Base-by-base conservation (phyloP, 1,140 invertebrate genomes). In the Acromyrmex charruanus region DNA sequence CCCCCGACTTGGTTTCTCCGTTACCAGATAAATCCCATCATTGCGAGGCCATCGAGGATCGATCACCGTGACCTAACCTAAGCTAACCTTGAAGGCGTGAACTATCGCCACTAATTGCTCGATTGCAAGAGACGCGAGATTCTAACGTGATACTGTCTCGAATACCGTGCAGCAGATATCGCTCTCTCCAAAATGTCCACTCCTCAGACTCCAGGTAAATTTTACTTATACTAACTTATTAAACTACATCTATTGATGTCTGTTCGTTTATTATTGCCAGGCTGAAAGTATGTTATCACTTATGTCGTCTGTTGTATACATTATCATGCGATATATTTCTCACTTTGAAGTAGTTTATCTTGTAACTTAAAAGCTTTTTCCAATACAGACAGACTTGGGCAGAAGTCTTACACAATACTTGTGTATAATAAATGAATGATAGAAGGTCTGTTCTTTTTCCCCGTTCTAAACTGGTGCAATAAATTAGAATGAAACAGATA, bases 81-180 rank as follows among this genome's bases (percentile, higher is more conserved):
- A 55, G 31, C 77, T 91, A 91, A 91, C 88, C 89, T 91, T 89
- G 89, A 89, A 91, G 90, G 72, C 65, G 68, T 61, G 14, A 66
- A 86, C 59, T 65, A 6, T 69, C 68, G 55, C 25, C 79, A 21
- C 21, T 21, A 28, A 44, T 14, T 12, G n/a, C 35, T 59, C 71
- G n/a, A 63, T 25, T 53, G 18, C n/a, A 16, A 69, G 21, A 49
- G 14, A 77, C 75, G 14, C n/a, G 49, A 61, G 28, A n/a, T 68
- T 58, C 18, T 21, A 10, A 71, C 63, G 68, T 65, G 66, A 28
- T 35, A 86, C 16, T 21, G 18, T 12, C 72, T 39, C 7, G 14
- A 63, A 10, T 31, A 18, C 77, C 72, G 80, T 16, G n/a, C 77
- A 87, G 18, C 77, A 74, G 58, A 86, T 74, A 25, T 18, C 21